phyloP scores from a whole-genome alignment of 2,888 invertebrate species.

The Strigamia transsilvanica region DNA sequence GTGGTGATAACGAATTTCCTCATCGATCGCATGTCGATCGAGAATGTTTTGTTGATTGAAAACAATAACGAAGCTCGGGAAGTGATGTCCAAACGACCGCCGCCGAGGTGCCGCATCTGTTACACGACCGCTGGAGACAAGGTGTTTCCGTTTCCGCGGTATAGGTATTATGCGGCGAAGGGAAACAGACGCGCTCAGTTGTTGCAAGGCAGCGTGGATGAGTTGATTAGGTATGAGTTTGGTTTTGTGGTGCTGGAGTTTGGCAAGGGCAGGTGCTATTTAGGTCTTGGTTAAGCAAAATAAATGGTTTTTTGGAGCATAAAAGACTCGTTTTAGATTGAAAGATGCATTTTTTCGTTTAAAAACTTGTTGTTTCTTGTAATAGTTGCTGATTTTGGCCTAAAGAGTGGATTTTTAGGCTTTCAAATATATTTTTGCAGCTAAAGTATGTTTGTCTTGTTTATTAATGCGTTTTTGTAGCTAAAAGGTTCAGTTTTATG shows the following conservation, averaged over 20 bases:
- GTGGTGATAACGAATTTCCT: conserved; percentile 83
- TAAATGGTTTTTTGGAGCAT: no score
- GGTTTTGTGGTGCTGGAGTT: no score
- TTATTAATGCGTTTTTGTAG: no score
- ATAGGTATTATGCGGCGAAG: conserved; percentile 56
- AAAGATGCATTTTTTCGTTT: no score
- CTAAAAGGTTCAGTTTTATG: no score
- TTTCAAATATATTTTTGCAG: no score
- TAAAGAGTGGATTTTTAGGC: no score
- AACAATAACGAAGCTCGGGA: conserved; percentile 74
- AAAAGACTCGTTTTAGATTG: no score
- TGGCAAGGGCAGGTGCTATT: no score
- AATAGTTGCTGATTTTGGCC: no score
- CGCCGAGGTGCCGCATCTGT: conserved; percentile 61
- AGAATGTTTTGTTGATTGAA: conserved; percentile 79
- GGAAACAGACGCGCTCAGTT: conserved; percentile 52
- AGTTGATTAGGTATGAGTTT: conserved; percentile 53
- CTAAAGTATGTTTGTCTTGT: background rate
- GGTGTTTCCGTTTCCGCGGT: conserved; percentile 57
- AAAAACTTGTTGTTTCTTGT: no score
- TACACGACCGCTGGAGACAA: conserved; percentile 57
- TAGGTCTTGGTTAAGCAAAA: no score
- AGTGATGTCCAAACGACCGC: conserved; percentile 70
- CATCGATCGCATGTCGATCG: conserved; percentile 82
- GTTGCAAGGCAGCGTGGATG: conserved; percentile 56